Evolutionary conservation across 1,140 invertebrate species (phyloP).

Genomic region (Coptotermes formosanus): DNA sequence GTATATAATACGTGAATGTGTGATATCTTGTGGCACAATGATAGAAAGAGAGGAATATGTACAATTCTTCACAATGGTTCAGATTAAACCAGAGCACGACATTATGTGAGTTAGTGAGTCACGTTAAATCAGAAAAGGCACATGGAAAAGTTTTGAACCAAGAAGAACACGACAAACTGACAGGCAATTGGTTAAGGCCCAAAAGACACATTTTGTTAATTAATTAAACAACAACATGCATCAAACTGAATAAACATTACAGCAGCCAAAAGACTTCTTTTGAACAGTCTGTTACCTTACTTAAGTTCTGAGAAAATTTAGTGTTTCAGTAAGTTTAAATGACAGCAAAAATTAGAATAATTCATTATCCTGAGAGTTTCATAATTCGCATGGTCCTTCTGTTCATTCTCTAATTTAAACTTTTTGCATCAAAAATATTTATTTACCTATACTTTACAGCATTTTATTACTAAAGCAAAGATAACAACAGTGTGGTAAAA

Average conservation of each 20-base stretch:
- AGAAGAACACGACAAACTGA: constrained; percentile 11
- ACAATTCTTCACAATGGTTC: constrained; percentile 16
- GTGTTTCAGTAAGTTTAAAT: neutral
- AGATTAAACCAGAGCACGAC: neutral
- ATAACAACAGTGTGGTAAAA: too few relatives aligned
- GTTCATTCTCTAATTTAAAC: too few relatives aligned
- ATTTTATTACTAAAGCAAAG: too few relatives aligned
- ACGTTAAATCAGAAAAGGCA: constrained; percentile 16
- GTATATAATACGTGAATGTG: constrained; percentile 1
- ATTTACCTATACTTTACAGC: too few relatives aligned
- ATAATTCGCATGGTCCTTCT: too few relatives aligned
- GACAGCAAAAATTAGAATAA: too few relatives aligned
- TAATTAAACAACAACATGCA: neutral
- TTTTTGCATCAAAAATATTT: too few relatives aligned
- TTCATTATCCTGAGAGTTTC: too few relatives aligned
- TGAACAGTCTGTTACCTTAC: too few relatives aligned
- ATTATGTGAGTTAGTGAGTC: constrained; percentile 16
- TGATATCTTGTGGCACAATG: neutral
- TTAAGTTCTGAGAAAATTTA: neutral
- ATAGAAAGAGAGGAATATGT: neutral
- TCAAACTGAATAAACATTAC: neutral
- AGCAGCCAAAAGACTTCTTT: too few relatives aligned
- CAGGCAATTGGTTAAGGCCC: neutral
- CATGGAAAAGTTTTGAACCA: neutral
- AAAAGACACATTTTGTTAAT: neutral